Base-by-base conservation (phyloP, 2,113 vertebrate species). In the Barnardius zonarius region DNA sequence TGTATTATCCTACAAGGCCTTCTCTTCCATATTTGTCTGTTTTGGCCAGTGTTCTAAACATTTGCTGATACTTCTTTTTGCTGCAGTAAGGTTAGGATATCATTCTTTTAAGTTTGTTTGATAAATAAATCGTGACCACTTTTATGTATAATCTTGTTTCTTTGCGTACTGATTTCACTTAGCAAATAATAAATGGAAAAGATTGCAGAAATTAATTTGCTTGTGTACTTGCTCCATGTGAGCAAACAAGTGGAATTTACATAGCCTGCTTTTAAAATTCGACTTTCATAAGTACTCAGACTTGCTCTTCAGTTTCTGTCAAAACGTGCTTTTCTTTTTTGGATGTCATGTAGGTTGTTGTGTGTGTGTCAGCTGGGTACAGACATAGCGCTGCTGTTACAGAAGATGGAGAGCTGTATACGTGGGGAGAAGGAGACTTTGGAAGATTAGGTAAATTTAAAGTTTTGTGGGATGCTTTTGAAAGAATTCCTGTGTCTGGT, bases 341-440 rank as follows among this genome's bases (percentile, higher is more conserved):
- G 41, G 28, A 4, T 95, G 18, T 73, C 10, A 23, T 54, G 9
- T 51, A 98, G 98, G 98, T 98, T 13, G 98, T 98, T 81, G 98
- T 99, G 8, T 99, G 98, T 89, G 98, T 99, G 11, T 99, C 98
- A 2, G 98, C 98, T 79, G 98, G 98, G 57, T 99, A 99, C 83
- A 98, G 98, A 79, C 98, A 99, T 27, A 99, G 98, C 13, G 98
- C 98, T 70, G 98, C 98, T 83, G 98, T 99, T 59, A 98, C 98
- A 37, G 98, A 99, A 91, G 98, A 99, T 95, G 98, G 98, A 69
- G 98, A 99, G 96, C 96, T 99, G 5, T 99, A 98, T 41, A 98
- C 98, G 0, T 99, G 98, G 98, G 98, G 98, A 87, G 98, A 99
- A 97, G 98, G 98, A 96, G 98, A 99, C 91, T 99, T 99, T 6